These are phyloP conservation scores for Latrodectus elegans DNA, from an alignment of 2,888 invertebrate genomes.

Conservation along the genomic window DNA sequence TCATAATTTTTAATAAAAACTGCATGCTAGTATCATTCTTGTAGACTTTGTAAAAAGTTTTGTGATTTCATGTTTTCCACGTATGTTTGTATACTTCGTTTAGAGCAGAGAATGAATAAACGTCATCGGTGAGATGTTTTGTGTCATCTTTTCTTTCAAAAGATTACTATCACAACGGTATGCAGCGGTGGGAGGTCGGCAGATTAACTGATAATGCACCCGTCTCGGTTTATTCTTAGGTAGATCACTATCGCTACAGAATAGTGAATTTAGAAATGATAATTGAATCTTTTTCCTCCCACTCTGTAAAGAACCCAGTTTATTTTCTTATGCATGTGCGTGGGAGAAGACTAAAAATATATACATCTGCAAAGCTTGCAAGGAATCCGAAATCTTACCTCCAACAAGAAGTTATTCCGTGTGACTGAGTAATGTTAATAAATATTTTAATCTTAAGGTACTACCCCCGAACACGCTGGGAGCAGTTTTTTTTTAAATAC, in stretches of 20 bases:
- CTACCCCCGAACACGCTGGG: no score
- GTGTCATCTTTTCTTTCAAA: slow-evolving; percentile 31
- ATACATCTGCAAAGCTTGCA: no score
- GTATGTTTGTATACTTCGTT: slow-evolving; percentile 64
- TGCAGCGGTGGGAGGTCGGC: slow-evolving; percentile 52
- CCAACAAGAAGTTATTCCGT: no score
- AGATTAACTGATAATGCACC: slow-evolving; percentile 51
- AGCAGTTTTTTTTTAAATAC: no score
- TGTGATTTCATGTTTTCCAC: slow-evolving; percentile 65
- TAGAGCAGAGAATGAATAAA: slow-evolving; percentile 63
- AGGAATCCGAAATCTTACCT: no score
- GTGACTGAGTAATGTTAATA: no score
- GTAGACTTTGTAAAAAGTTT: slow-evolving; percentile 65
- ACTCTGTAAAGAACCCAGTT: not conserved
- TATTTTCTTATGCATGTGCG: no score
- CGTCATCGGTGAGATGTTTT: slow-evolving; percentile 34
- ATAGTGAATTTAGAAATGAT: slow-evolving; percentile 56
- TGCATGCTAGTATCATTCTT: slow-evolving; percentile 41
- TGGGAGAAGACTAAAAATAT: no score
- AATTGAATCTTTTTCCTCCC: slow-evolving; percentile 26
- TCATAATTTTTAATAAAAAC: slow-evolving; percentile 21
- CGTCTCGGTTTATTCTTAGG: slow-evolving; percentile 48
- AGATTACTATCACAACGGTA: slow-evolving; percentile 35
- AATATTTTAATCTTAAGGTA: no score
- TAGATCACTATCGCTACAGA: slow-evolving; percentile 43